A percentile compares a stretch with the other conserved stretches of the same genome.
Conservation (phyloP, 92 coral and sea anemone genomes). For the Meandrina meandrites region DNA sequence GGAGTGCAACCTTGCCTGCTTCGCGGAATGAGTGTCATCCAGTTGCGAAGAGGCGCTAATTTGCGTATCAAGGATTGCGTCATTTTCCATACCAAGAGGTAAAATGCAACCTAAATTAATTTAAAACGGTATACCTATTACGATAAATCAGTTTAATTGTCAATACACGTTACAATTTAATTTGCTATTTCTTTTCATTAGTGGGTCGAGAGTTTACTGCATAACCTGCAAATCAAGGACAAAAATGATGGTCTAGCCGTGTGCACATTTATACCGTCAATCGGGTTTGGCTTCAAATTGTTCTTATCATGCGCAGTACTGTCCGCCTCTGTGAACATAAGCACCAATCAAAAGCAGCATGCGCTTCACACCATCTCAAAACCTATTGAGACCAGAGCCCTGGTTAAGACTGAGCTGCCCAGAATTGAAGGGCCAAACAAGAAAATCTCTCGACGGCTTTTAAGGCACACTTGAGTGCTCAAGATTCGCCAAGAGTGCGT, state of each 20-base stretch:
- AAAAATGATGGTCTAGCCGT: too few relatives aligned
- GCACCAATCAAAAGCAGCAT: background rate
- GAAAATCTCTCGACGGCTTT: too few relatives aligned
- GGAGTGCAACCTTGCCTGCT: conserved; percentile 1
- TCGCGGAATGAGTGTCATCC: conserved; percentile 6
- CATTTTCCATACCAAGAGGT: conserved; percentile 43
- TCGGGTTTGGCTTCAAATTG: background rate
- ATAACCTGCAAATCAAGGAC: background rate
- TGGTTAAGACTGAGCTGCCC: too few relatives aligned
- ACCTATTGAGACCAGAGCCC: too few relatives aligned
- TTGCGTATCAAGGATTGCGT: conserved; percentile 21
- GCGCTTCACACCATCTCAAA: too few relatives aligned
- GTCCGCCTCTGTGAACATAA: background rate
- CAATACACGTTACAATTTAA: background rate
- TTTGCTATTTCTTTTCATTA: background rate
- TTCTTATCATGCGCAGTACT: background rate
- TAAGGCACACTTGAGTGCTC: too few relatives aligned
- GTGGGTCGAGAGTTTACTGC: background rate
- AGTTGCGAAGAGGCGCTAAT: conserved; percentile 24
- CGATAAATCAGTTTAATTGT: background rate
- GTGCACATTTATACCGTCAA: background rate
- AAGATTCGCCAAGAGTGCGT: too few relatives aligned
- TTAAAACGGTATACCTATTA: background rate
- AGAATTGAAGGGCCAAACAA: too few relatives aligned
- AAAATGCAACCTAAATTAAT: conserved; percentile 10